A percentile compares a stretch with the other conserved stretches of the same genome.
Evolutionary conservation across 37 sponge, comb jelly and placozoan species (phyloP).

Genomic region (Spongilla lacustris): DNA sequence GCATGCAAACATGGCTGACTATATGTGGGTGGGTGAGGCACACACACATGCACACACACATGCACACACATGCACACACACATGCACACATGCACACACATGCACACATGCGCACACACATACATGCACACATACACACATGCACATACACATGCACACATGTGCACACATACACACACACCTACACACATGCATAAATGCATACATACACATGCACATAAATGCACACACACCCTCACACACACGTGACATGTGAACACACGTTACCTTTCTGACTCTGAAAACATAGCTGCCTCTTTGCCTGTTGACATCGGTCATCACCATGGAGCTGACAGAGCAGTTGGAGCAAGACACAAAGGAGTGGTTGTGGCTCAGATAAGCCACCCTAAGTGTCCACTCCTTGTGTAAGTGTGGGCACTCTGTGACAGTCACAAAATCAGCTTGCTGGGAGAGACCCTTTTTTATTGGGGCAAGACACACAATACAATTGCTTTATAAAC

Average conservation of each 20-base stretch:
- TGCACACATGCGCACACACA: background rate
- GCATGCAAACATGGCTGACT: too few relatives aligned
- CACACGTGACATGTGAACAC: background rate
- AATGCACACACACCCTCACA: slow-evolving; percentile 1
- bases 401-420: slow-evolving; percentile 60
- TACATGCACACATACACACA: too few relatives aligned
- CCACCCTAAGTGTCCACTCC: slow-evolving; percentile 85
- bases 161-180: too few relatives aligned
- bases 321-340: slow-evolving; percentile 66
- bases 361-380: slow-evolving; percentile 85
- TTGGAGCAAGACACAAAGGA: slow-evolving; percentile 83
- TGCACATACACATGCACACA: too few relatives aligned
- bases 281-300: slow-evolving; percentile 87
- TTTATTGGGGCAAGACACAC: too few relatives aligned
- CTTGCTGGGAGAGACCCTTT: slow-evolving; percentile 54
- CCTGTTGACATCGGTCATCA: slow-evolving; percentile 71
- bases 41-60: slow-evolving; percentile 40
- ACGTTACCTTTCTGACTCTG: slow-evolving; percentile 79
- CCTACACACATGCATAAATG: too few relatives aligned
- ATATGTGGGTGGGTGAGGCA: too few relatives aligned
- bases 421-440: slow-evolving; percentile 29
- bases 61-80: slow-evolving; percentile 32
- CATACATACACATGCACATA: too few relatives aligned
- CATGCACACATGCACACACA: slow-evolving; percentile 24
- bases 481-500: too few relatives aligned